These are phyloP conservation scores for Malurus cyaneus DNA, from an alignment of 2,113 vertebrate species.

Conservation along the genomic window DNA sequence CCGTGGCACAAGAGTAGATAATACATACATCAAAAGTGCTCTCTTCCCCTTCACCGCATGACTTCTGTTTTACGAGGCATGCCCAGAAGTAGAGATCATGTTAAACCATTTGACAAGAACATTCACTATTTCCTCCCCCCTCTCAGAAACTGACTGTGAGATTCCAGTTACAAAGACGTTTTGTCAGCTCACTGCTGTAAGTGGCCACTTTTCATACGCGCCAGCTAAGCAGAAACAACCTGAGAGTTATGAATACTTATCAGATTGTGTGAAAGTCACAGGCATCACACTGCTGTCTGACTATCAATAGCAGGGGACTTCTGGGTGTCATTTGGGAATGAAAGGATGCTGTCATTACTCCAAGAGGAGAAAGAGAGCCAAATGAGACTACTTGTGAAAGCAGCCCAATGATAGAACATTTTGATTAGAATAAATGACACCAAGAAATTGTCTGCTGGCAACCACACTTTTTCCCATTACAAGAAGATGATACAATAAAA, in stretches of 20 bases:
- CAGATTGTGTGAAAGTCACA: conserved; percentile 54
- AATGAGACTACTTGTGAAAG: conserved; percentile 55
- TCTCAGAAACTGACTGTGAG: neutral
- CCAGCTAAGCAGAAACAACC: conserved; percentile 42
- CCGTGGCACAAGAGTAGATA: neutral
- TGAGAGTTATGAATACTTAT: conserved; percentile 57
- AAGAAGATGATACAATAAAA: conserved; percentile 10
- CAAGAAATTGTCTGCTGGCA: conserved; percentile 48
- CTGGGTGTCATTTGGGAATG: conserved; percentile 45
- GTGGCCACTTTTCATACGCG: conserved; percentile 32
- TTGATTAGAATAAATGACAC: conserved; percentile 44
- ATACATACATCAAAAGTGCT: conserved; percentile 26
- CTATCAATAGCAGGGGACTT: conserved; percentile 52
- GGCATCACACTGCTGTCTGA: conserved; percentile 20
- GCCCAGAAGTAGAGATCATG: conserved; percentile 14
- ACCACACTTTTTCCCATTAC: conserved; percentile 28
- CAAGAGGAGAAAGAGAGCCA: conserved; percentile 21
- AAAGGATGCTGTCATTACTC: conserved; percentile 58
- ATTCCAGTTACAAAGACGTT: conserved; percentile 35
- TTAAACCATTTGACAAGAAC: conserved; percentile 54
- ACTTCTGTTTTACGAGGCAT: conserved; percentile 31
- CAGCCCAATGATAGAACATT: conserved; percentile 30
- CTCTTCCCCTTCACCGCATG: conserved; percentile 23
- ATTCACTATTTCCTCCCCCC: neutral
- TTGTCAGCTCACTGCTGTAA: conserved; percentile 54